phyloP scores from a whole-genome alignment of 2,797 vertebrate genomes.

The Lacerta viridis region DNA sequence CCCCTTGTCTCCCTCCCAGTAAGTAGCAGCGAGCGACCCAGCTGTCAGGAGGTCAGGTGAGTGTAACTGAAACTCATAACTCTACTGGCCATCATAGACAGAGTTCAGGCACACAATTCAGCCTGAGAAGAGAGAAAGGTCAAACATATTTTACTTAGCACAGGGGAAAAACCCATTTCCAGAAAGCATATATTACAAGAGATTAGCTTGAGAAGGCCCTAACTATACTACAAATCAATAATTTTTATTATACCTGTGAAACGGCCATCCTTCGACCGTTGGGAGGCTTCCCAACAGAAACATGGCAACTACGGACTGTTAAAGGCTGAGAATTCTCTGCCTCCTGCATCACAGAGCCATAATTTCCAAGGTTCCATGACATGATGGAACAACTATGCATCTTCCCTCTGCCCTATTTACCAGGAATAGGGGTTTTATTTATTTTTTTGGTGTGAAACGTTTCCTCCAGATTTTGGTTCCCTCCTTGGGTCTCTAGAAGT shows the following conservation, averaged over 20 bases:
- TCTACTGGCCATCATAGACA: background rate
- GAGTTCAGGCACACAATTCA: background rate
- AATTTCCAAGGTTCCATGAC: background rate
- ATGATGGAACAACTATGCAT: too few relatives aligned
- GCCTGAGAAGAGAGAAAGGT: background rate
- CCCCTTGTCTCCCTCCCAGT: too few relatives aligned
- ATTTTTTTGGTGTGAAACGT: too few relatives aligned
- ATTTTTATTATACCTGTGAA: background rate
- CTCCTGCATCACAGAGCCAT: background rate
- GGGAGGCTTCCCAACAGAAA: background rate
- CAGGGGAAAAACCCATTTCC: background rate
- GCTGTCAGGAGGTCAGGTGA: too few relatives aligned
- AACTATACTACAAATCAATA: background rate
- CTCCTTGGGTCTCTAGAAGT: background rate
- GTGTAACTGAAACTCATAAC: background rate
- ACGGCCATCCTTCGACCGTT: slow-evolving; percentile 30
- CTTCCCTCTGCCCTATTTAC: background rate
- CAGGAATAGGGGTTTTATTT: background rate
- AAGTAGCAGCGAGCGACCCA: too few relatives aligned
- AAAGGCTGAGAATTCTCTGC: background rate
- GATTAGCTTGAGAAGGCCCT: background rate
- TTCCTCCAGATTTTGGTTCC: background rate
- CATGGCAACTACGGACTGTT: background rate
- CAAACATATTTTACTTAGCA: background rate
- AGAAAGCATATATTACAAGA: background rate